Base-by-base conservation (phyloP, 2,888 invertebrate genomes). In the Drosophila histrio region DNA sequence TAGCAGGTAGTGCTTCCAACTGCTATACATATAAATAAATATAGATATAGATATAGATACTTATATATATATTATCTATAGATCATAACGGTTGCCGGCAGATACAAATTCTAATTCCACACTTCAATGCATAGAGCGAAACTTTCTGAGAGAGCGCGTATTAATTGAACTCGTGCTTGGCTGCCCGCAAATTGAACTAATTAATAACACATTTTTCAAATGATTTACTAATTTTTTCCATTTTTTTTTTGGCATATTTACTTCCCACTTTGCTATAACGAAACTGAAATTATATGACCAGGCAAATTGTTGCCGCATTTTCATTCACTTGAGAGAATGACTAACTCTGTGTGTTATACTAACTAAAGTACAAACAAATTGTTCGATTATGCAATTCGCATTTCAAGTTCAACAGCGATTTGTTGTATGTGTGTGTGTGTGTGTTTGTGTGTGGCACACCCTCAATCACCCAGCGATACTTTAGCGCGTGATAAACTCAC, bases 101-200 rank as follows among this genome's bases (percentile, higher is more conserved):
- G 43, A 49, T 47, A 57, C 43, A 49, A 5, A 22, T 15, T 22
- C n/a, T 21, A 11, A 43, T 43, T 44, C 28, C 53, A 19, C 26
- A 28, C 19, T 28, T 32, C 21, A 36, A 22, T 57, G 26, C 13
- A 17, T 15, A 24, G 13, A 19, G 44, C 1, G 8, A 11, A n/a
- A n/a, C n/a, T n/a, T n/a, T n/a, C n/a, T n/a, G 17, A 11, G 15
- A 17, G 34, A 4, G 43, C 28, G 38, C 44, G 13, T 15, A 44
- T 38, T 47, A 68, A 61, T 64, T 59, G 56, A 50, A 53, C 72
- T 68, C 63, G 59, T 77, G 82, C 72, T 68, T 69, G 52, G 57
- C 50, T 82, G 80, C 30, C 56, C 64, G 52, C 86, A 75, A 86
- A 83, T 82, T 82, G 64, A 67, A 54, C 83, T 72, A 86, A 82